Evolutionary conservation across 2,888 invertebrate genomes (phyloP), one percentile per base, ranked within the genome.

Genomic region (Pantelozetes paolii): DNA sequence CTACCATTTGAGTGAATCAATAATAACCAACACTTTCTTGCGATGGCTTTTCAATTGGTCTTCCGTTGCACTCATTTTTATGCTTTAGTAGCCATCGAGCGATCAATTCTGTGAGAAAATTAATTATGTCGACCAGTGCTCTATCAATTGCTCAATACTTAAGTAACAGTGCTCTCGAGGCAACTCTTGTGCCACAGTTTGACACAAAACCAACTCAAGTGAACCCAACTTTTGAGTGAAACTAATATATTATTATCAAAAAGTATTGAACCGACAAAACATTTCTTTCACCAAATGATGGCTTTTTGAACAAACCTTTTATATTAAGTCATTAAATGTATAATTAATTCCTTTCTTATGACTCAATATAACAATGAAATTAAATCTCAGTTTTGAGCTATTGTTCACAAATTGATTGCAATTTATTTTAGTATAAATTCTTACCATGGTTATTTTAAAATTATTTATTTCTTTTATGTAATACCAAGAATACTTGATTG

Each of bases 161-260:
- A 15, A 30, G 62, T 18, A 11, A 13, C 5, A 30, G 62, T 54
- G 54, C 54, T 23, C 26, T 54, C 54, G n/a, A 20, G 48, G 3
- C 36, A 36, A 36, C 36, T 36, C 9, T 36, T 36, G 36, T 23
- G 54, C 11, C 23, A 23, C 54, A 2, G n/a, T 54, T 54, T 54
- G 26, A 54, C 3, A 18, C 62, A 28, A 62, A 62, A 57, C 13
- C 32, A 62, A 62, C n/a, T 62, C 11, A 62, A 62, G 30, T 62
- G 62, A 62, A 62, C 62, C 9, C 6, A 62, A 28, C 15, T 62
- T 62, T 62, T 28, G 18, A 18, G 8, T 5, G 3, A 11, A 54
- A 54, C 62, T 62, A 30, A 62, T 62, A 62, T 62, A 62, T 62
- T 62, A 30, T 62, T 62, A 62, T 62, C 32, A 18, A 28, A 30